These are phyloP conservation scores for Oopsacas minuta DNA, from an alignment of 37 sponge, comb jelly and placozoan genomes.

Conservation along the genomic window DNA sequence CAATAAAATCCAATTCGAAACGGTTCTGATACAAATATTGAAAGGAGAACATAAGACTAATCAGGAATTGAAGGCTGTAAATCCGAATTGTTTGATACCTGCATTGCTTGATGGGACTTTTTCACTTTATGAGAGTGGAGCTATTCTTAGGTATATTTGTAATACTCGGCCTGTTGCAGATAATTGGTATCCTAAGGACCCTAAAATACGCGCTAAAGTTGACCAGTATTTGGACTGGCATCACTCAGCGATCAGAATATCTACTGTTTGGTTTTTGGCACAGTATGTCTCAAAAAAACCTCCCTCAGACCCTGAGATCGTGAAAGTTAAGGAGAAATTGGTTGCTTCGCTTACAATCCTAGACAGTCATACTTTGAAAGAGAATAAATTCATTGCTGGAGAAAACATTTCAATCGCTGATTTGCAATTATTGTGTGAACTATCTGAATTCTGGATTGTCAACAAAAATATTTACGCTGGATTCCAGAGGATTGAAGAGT, in stretches of 20 bases:
- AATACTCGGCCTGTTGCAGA: background rate
- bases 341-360: constrained; percentile 20
- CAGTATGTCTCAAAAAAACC: constrained; percentile 6
- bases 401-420: constrained; percentile 51
- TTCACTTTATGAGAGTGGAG: background rate
- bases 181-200: constrained; percentile 5
- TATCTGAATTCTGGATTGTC: constrained; percentile 34
- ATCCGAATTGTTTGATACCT: background rate
- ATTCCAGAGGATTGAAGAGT: constrained; percentile 33
- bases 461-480: constrained; percentile 38
- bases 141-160: background rate
- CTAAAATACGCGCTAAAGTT: background rate
- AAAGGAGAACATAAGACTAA: background rate
- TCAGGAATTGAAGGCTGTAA: background rate
- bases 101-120: background rate
- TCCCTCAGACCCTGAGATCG: constrained; percentile 20
- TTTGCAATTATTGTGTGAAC: constrained; percentile 34
- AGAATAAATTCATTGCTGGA: constrained; percentile 38
- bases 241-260: background rate
- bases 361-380: constrained; percentile 43
- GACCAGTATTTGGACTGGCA: constrained; percentile 14
- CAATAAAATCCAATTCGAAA: background rate
- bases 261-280: background rate
- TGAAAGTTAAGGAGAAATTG: constrained; percentile 13
- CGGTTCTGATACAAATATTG: background rate